phyloP scores from a whole-genome alignment of 2,113 vertebrate genomes.

The Chionis minor region DNA sequence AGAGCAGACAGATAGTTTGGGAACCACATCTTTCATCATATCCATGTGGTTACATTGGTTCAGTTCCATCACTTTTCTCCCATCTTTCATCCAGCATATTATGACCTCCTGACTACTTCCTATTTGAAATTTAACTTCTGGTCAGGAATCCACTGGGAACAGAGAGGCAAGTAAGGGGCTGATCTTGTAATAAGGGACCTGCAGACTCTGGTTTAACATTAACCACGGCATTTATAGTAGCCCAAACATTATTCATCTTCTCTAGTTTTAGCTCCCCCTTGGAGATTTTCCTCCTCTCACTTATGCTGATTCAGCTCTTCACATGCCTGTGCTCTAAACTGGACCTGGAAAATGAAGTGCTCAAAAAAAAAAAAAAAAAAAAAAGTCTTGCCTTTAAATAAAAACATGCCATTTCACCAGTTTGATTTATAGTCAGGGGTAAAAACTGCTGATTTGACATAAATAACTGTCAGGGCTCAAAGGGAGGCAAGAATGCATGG shows the following conservation, averaged over 20 bases:
- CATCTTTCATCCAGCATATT: neutral
- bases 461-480: neutral
- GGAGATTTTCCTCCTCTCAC: neutral
- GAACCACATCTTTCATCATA: neutral
- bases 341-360: neutral
- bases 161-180: neutral
- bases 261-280: neutral
- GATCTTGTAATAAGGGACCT: neutral
- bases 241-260: neutral
- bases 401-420: neutral
- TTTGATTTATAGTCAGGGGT: neutral
- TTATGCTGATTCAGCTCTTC: conserved; percentile 7
- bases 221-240: neutral
- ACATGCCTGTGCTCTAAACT: neutral
- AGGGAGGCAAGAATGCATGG: neutral
- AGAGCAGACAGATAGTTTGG: neutral
- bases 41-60: rapidly evolving
- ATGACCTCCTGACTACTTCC: neutral
- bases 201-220: neutral
- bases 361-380: neutral
- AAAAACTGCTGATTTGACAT: neutral
- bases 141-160: neutral
- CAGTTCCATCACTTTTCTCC: neutral
- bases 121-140: neutral
- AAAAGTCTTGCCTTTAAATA: neutral